A percentile compares a stretch with the other conserved stretches of the same genome.
Conservation (phyloP, 1,140 invertebrate genomes). For the Drosophila bocqueti region DNA sequence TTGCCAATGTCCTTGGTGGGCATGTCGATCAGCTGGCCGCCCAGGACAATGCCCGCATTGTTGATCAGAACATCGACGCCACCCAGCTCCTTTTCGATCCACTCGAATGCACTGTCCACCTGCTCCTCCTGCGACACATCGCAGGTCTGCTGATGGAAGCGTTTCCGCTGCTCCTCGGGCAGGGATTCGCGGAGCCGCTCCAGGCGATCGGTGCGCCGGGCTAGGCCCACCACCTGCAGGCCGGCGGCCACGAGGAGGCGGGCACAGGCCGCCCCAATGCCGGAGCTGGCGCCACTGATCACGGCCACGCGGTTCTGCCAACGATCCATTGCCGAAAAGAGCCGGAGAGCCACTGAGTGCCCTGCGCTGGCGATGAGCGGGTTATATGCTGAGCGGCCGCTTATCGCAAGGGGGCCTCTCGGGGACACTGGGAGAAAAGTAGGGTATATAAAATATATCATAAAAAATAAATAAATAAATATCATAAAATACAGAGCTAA, state of each 20-base stretch:
- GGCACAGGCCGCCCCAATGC: conserved; percentile 87
- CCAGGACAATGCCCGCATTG: conserved; percentile 88
- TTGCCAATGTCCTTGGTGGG: conserved; percentile 84
- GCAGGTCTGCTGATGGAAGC: conserved; percentile 86
- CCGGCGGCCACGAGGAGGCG: conserved; percentile 86
- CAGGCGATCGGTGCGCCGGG: conserved; percentile 71
- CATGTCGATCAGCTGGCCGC: conserved; percentile 82
- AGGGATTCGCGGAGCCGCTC: conserved; percentile 65
- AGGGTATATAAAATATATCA: too few species aligned
- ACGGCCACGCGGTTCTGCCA: conserved; percentile 88
- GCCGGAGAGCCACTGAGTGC: conserved; percentile 22
- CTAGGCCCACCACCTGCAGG: conserved; percentile 86
- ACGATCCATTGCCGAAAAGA: conserved; percentile 68
- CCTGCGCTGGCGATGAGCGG: not conserved
- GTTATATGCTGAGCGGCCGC: conserved; percentile 16
- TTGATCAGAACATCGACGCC: conserved; percentile 91
- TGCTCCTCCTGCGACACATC: conserved; percentile 89
- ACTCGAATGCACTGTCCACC: conserved; percentile 88
- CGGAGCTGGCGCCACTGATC: conserved; percentile 88
- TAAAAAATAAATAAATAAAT: too few species aligned
- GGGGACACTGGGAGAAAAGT: not conserved
- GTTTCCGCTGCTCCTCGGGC: conserved; percentile 57
- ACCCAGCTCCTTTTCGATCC: conserved; percentile 87
- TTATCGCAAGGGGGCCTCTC: conserved; percentile 8
- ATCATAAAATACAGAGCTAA: too few species aligned